Evolutionary conservation across 1,140 invertebrate species (phyloP).

Genomic region (Macrosteles quadrilineatus): DNA sequence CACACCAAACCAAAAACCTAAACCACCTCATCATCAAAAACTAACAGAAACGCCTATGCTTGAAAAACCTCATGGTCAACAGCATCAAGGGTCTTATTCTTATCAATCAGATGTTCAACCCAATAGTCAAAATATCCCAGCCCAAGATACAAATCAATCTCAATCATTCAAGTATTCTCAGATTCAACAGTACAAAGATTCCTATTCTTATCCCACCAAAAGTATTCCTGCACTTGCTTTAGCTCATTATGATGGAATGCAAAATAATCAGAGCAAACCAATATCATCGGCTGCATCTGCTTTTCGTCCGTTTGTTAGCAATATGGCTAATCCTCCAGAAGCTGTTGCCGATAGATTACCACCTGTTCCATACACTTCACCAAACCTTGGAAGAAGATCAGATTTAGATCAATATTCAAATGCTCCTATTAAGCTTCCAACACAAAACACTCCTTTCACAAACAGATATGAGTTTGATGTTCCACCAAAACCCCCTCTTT

Average conservation of each 20-base stretch:
- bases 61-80: too few relatives aligned
- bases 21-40: too few relatives aligned
- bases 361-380: neutral
- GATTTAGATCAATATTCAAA: too few relatives aligned
- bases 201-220: too few relatives aligned
- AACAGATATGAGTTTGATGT: neutral
- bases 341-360: constrained; percentile 28
- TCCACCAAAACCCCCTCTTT: neutral
- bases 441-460: neutral
- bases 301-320: neutral
- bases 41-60: too few relatives aligned
- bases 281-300: neutral
- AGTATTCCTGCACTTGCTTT: neutral
- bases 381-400: neutral
- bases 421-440: too few relatives aligned
- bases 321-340: neutral
- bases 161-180: too few relatives aligned
- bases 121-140: too few relatives aligned
- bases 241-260: neutral
- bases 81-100: too few relatives aligned
- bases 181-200: too few relatives aligned
- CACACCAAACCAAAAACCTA: neutral
- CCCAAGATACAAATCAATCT: too few relatives aligned
- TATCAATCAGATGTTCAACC: too few relatives aligned
- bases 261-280: neutral